Percentiles rank a stretch among this genome's conserved stretches.
Evolutionary conservation across 1,140 invertebrate genomes (phyloP).

Genomic region (Formica selysi): DNA sequence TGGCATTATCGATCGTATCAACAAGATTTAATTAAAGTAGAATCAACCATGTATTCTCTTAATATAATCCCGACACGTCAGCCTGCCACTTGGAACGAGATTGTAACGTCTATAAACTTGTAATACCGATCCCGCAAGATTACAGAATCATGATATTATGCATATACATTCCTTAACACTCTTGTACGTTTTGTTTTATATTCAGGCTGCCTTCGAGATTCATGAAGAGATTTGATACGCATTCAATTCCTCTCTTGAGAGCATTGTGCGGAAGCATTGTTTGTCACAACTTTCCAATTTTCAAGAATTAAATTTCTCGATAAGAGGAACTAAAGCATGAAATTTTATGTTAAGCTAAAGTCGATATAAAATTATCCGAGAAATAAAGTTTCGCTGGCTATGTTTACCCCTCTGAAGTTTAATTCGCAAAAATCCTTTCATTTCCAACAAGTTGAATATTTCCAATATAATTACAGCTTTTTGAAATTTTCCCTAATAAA

Average conservation of each 20-base stretch:
- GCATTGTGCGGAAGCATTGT: not conserved
- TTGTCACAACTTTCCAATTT: conserved; percentile 20
- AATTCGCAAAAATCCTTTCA: conserved; percentile 12
- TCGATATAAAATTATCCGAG: not conserved
- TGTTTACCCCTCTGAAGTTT: conserved; percentile 5
- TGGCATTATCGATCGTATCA: conserved; percentile 57
- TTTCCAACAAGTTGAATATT: not conserved
- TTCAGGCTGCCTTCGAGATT: not conserved
- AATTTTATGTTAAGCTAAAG: conserved; percentile 6
- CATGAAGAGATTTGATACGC: not conserved
- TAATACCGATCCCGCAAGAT: conserved; percentile 25
- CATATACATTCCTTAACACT: not conserved
- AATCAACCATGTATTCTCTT: conserved; percentile 61
- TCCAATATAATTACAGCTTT: not conserved
- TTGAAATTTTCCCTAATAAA: conserved; percentile 1
- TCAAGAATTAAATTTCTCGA: conserved; percentile 15
- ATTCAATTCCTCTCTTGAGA: not conserved
- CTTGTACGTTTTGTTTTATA: not conserved
- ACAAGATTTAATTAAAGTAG: conserved; percentile 64
- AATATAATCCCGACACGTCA: conserved; percentile 61
- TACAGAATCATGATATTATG: conserved; percentile 27
- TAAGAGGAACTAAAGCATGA: not conserved
- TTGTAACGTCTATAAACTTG: conserved; percentile 18
- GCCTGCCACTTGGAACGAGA: conserved; percentile 54
- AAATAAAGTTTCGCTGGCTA: conserved; percentile 14